A percentile compares a stretch with the other conserved stretches of the same genome.
These are phyloP conservation scores for Diplodus sargus DNA, from an alignment of 2,797 vertebrate species.

Conservation along the genomic window DNA sequence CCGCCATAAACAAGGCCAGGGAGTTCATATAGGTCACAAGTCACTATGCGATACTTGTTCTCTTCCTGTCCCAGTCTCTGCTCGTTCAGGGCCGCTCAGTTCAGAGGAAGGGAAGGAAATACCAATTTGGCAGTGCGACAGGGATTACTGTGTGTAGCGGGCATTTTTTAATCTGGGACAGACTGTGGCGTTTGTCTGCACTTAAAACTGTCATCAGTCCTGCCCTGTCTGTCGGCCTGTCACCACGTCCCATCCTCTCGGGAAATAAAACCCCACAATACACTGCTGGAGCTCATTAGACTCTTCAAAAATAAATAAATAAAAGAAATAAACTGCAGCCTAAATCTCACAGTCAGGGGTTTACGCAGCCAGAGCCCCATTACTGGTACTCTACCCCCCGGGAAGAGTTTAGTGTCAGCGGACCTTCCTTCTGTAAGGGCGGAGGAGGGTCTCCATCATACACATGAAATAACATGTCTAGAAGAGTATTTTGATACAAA, in stretches of 20 bases:
- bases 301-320: conserved; percentile 68
- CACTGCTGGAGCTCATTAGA: conserved; percentile 73
- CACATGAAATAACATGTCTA: conserved; percentile 2
- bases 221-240: conserved; percentile 47
- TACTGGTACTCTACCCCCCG: conserved; percentile 66
- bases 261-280: conserved; percentile 44
- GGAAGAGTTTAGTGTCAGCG: conserved; percentile 68
- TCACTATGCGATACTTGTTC: background rate
- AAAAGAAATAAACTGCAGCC: conserved; percentile 63
- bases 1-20: background rate
- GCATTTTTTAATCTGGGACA: conserved; percentile 79
- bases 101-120: conserved; percentile 65
- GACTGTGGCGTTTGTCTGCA: conserved; percentile 77
- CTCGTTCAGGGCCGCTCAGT: conserved; percentile 34
- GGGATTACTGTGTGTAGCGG: conserved; percentile 75
- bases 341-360: conserved; percentile 72
- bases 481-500: conserved; percentile 5
- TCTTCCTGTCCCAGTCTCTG: conserved; percentile 33
- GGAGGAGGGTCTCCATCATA: conserved; percentile 32
- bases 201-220: conserved; percentile 73
- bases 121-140: conserved; percentile 75
- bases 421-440: conserved; percentile 37
- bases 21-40: conserved; percentile 23
- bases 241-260: conserved; percentile 43
- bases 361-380: conserved; percentile 66